Evolutionary conservation across 1,140 invertebrate genomes (phyloP).

Genomic region (Drosophila albomicans): DNA sequence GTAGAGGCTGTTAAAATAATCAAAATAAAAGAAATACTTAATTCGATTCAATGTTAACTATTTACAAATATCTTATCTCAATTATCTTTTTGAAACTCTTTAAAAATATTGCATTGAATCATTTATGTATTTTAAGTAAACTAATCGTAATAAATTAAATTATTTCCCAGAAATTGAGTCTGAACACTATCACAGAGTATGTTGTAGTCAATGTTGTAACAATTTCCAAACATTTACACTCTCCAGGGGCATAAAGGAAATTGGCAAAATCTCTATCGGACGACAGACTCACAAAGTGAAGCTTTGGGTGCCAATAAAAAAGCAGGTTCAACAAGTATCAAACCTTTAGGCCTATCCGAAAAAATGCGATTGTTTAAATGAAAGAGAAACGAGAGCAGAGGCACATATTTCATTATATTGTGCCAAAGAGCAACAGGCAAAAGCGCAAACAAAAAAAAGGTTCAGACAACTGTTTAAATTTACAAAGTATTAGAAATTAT

Average conservation of each 20-base stretch:
- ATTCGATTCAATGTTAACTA: too few relatives aligned
- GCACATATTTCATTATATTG: neutral
- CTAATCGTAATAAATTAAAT: too few relatives aligned
- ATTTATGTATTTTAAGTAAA: too few relatives aligned
- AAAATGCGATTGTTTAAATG: neutral
- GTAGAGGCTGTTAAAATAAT: neutral
- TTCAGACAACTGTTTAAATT: neutral
- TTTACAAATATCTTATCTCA: too few relatives aligned
- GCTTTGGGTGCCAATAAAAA: slow-evolving; percentile 4
- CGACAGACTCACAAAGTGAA: slow-evolving; percentile 1
- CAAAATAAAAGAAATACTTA: too few relatives aligned
- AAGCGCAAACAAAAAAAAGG: neutral
- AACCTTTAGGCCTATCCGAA: neutral
- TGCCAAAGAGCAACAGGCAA: neutral
- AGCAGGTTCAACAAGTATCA: slow-evolving; percentile 59
- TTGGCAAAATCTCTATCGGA: slow-evolving; percentile 47
- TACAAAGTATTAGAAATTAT: neutral
- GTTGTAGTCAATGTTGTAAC: neutral
- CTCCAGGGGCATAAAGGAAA: slow-evolving; percentile 51
- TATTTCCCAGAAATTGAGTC: too few relatives aligned
- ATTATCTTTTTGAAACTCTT: neutral
- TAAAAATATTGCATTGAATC: neutral
- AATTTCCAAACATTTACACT: slow-evolving; percentile 1
- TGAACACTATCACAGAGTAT: neutral
- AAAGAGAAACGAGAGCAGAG: neutral